phyloP scores from a whole-genome alignment of 2,797 vertebrate genomes.

The Pseudochaenichthys georgianus region DNA sequence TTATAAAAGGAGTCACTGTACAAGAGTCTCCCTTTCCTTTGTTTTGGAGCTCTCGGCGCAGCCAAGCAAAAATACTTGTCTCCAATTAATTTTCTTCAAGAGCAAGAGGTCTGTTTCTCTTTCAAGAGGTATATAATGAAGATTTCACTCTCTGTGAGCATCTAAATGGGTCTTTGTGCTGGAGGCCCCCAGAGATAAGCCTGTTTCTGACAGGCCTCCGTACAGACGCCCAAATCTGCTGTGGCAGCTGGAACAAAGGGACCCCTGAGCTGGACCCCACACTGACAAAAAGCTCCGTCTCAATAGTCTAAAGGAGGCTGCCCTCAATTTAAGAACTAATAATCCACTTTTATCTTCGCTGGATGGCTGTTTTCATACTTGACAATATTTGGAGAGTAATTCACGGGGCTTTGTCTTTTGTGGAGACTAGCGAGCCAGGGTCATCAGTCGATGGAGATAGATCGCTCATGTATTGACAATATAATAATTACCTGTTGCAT shows the following conservation, averaged over 20 bases:
- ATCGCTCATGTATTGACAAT: conserved; percentile 13
- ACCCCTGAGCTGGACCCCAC: conserved; percentile 65
- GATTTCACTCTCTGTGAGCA: conserved; percentile 78
- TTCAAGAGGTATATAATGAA: conserved; percentile 81
- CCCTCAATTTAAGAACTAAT: conserved; percentile 68
- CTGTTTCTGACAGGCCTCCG: conserved; percentile 83
- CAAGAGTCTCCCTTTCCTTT: conserved; percentile 29
- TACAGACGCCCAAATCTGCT: conserved; percentile 81
- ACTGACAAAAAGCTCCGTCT: conserved; percentile 67
- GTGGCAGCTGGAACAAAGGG: conserved; percentile 84
- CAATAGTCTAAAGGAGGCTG: conserved; percentile 41
- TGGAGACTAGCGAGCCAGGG: neutral
- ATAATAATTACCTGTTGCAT: neutral
- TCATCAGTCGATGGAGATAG: neutral
- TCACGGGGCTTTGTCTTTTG: neutral
- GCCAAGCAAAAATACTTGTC: conserved; percentile 54
- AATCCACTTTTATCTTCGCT: conserved; percentile 39
- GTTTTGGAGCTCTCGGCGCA: conserved; percentile 34
- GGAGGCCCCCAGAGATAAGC: conserved; percentile 83
- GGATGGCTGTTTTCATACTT: conserved; percentile 27
- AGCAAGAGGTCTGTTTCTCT: conserved; percentile 64
- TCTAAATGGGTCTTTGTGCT: conserved; percentile 83
- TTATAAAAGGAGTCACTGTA: conserved; percentile 35
- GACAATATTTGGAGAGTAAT: conserved; percentile 4
- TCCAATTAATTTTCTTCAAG: conserved; percentile 68